Base-by-base conservation (phyloP, 2,113 vertebrate genomes). In the Bostrychus sinensis region DNA sequence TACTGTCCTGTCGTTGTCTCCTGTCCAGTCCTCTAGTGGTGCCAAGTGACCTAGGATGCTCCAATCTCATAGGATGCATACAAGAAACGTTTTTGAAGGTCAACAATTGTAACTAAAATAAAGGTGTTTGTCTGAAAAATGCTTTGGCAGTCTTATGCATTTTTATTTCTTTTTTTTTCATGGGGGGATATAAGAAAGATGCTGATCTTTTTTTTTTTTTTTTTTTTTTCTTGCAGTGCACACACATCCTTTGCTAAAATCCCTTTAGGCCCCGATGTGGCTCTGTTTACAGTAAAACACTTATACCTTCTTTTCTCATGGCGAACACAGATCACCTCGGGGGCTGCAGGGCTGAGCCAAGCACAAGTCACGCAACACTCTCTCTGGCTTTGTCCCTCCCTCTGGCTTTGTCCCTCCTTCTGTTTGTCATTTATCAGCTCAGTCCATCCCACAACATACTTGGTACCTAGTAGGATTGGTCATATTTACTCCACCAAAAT, bases 361-460 rank as follows among this genome's bases (percentile, higher is more conserved):
- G 69, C 70, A 72, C 71, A 70, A 91, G 89, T 92, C 91, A 93
- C 89, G 87, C 91, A 92, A 92, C 53, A 20, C 22, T 26, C 28
- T 5, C 51, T 41, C 42, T 26, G 2, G 17, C 48, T 39, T 19
- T 8, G 13, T n/a, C 30, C 26, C 64, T 41, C 28, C 16, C 55
- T 56, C 77, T 70, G 72, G 70, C 81, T 80, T 78, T n/a, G n/a
- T n/a, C n/a, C n/a, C n/a, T n/a, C n/a, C 82, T 66, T 67, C 25
- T 34, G 26, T 30, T 77, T 42, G 25, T 36, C 53, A 32, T 28
- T 30, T 30, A 30, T 30, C 25, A 17, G 17, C 70, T 32, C 43
- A 77, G 64, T 46, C 73, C 70, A 81, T 28, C 56, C 68, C 61
- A 59, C 28, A 28, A 60, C 72, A 51, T 37, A 59, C 28, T 66